Evolutionary conservation across 2,113 vertebrate genomes (phyloP), one percentile per base, ranked within the genome.

Genomic region (Helogale parvula): DNA sequence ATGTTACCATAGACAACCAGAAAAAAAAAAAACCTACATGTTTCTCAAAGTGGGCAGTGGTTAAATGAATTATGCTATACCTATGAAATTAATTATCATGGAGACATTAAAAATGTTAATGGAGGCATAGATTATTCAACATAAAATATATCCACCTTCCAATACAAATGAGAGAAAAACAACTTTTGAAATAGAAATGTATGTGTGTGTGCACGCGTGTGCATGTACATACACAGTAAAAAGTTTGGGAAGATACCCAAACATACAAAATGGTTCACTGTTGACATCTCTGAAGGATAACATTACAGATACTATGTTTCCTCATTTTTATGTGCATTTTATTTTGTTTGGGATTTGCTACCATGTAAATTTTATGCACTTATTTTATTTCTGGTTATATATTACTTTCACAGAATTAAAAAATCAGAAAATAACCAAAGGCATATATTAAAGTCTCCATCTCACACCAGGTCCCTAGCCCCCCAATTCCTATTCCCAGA

Each of bases 351-450:
- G 5, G 3, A 88, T 96, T 90, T 94, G 27, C 54, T 90, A 52
- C 9, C 25, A n/a, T 81, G 35, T 81, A 27, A 94, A 88, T 60
- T 68, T 77, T 81, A 82, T 86, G 63, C 80, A 14, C 79, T 94
- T 72, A 57, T 86, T 90, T 91, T 97, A 69, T 31, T 89, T 92
- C 35, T 69, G 57, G 54, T 83, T 63, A 38, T 81, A n/a, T 80
- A 94, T 84, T 81, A 77, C 19, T 71, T 77, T 65, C 35, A 77
- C 35, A 94, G 76, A 74, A 63, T 93, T 57, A 31, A 33, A 69
- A 71, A 66, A 77, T 65, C 17, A 93, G 29, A 15, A 93, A 83
- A 69, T 94, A 96, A 79, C 29, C 74, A 88, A 91, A 93, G 13
- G 33, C 77, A 65, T 74, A 52, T 27, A 23, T 79, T 88, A 81